Conservation (phyloP, 2,888 invertebrate species). For the Limnephilus auricula region DNA sequence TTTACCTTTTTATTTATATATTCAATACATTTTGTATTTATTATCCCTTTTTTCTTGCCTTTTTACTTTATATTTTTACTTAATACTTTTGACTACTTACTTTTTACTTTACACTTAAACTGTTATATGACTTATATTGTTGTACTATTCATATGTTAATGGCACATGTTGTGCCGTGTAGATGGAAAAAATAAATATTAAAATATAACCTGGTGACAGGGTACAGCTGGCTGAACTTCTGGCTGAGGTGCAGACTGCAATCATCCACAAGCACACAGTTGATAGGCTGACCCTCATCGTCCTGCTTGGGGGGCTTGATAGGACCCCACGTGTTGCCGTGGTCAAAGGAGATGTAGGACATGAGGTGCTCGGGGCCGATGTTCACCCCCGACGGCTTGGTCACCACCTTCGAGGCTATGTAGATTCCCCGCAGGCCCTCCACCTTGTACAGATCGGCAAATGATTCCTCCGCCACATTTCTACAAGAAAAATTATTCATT, state of each 20-base stretch:
- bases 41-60: no score
- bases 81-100: no score
- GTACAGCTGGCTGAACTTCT: constrained; percentile 90
- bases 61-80: no score
- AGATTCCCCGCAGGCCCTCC: constrained; percentile 91
- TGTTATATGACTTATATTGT: no score
- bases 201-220: constrained; percentile 81
- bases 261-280: constrained; percentile 81
- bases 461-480: constrained; percentile 87
- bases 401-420: constrained; percentile 89
- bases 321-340: constrained; percentile 91
- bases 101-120: no score
- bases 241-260: constrained; percentile 92
- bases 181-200: background rate
- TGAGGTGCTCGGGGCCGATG: constrained; percentile 85
- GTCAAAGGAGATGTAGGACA: constrained; percentile 90
- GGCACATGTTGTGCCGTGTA: no score
- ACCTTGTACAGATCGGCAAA: constrained; percentile 94
- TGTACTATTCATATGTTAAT: no score
- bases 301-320: constrained; percentile 83
- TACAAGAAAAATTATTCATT: constrained; percentile 71
- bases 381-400: constrained; percentile 76
- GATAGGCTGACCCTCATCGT: constrained; percentile 82
- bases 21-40: no score
- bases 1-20: no score